Evolutionary conservation across 37 sponge, comb jelly and placozoan genomes (phyloP).

Genomic region (Chondrosia reniformis): DNA sequence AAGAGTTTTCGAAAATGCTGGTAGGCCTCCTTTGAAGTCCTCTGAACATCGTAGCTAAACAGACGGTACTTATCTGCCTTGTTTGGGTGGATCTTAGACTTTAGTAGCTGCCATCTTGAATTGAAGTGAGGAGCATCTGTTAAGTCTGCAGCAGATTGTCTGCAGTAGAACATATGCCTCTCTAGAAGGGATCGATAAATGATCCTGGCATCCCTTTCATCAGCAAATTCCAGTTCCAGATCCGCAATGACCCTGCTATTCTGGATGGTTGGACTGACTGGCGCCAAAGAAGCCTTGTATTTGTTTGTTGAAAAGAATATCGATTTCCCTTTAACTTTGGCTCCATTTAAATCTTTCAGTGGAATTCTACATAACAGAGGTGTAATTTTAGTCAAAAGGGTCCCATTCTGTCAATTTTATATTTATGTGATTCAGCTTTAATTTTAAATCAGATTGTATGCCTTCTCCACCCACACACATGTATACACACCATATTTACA

Average conservation of each 20-base stretch:
- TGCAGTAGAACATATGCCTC: conserved; percentile 18
- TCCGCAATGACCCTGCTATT: conserved; percentile 13
- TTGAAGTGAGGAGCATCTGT: conserved; percentile 18
- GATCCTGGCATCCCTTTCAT: conserved; percentile 2
- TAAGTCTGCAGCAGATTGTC: neutral
- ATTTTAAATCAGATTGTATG: too few species aligned
- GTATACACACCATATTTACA: too few species aligned
- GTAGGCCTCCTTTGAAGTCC: conserved; percentile 14
- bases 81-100: conserved; percentile 25
- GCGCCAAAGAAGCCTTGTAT: conserved; percentile 8
- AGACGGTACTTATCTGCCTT: conserved; percentile 22
- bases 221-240: conserved; percentile 11
- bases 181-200: conserved; percentile 12
- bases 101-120: conserved; percentile 6
- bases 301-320: conserved; percentile 23
- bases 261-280: conserved; percentile 4
- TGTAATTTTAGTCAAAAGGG: too few species aligned
- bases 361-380: conserved; percentile 3
- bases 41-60: conserved; percentile 9
- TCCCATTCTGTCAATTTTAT: too few species aligned
- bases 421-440: too few species aligned
- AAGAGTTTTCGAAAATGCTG: conserved; percentile 9
- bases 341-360: conserved; percentile 16
- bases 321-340: conserved; percentile 21
- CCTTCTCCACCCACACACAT: too few species aligned